Percentiles rank a stretch among this genome's conserved stretches.
These are phyloP conservation scores for Baryphthengus martii DNA, from an alignment of 2,113 vertebrate species.

Conservation along the genomic window DNA sequence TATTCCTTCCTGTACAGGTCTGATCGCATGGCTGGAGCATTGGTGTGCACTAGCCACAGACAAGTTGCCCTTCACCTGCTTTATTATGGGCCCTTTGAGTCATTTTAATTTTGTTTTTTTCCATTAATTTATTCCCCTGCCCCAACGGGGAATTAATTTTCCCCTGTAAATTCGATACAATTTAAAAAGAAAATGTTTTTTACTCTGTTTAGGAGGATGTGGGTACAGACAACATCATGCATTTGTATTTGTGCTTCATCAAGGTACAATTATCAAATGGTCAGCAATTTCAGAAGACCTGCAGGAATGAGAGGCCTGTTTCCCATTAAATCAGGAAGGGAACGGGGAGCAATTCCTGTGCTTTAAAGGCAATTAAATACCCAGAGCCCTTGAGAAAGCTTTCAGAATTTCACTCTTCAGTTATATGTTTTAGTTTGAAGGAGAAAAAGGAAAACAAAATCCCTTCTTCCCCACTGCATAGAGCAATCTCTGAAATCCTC, in stretches of 20 bases:
- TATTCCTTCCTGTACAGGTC: neutral
- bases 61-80: neutral
- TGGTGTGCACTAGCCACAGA: too few relatives aligned
- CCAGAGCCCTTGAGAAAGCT: neutral
- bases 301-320: neutral
- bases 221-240: neutral
- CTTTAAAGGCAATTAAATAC: neutral
- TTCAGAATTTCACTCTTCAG: neutral
- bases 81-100: neutral
- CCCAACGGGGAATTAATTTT: neutral
- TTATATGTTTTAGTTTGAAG: neutral
- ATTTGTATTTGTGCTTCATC: neutral
- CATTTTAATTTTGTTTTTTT: neutral
- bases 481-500: neutral
- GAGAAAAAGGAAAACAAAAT: too few relatives aligned
- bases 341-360: neutral
- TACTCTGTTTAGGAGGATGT: neutral
- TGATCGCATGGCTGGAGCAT: neutral
- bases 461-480: neutral
- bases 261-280: neutral
- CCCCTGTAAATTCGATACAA: neutral
- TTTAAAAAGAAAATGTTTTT: neutral
- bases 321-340: neutral
- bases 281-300: neutral
- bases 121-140: neutral